Base-by-base conservation (phyloP, 2,113 vertebrate species). In the Festucalex cinctus region DNA sequence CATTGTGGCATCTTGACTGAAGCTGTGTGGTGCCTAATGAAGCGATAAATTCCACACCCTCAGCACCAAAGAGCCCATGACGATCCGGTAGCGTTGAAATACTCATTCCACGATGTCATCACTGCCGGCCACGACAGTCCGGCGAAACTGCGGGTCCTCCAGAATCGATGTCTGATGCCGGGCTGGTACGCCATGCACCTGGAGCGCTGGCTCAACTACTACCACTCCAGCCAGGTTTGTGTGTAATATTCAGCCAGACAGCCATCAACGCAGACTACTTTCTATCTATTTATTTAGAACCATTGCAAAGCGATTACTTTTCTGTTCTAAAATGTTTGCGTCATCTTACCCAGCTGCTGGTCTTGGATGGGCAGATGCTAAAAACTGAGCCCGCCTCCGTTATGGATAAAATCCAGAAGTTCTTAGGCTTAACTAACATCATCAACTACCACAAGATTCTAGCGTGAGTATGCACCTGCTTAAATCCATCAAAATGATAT, bases 31-130 rank as follows among this genome's bases (percentile, higher is more conserved):
- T 14, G n/a, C 26, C 10, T 54, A 54, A 61, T 37, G 12, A 39
- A n/a, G 39, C n/a, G 12, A 41, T 61, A 70, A 51, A 70, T 49
- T 35, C 7, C 32, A 70, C 37, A 57, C 60, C n/a, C n/a, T 14
- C 85, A 99, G 97, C 97, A 99, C 85, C 97, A 99, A 90, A 92
- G 96, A 83, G 96, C 97, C 62, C 97, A 99, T 0, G 93, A 95
- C 0, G 97, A 99, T 83, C 92, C 94, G 0, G 89, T 95, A 5
- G 96, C 97, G 17, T 85, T 98, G 79, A 99, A 95, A 78, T 95
- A 96, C 86, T 96, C 96, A 51, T 99, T 99, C 86, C 94, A 95
- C 0, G 92, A 96, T 58, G 95, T 98, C 85, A 97, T 99, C 88
- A 95, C 96, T 0, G 95, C 96, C 0, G 87, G 92, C 46, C 89